phyloP scores from a whole-genome alignment of 2,888 invertebrate species.

The Aricia artaxerxes region DNA sequence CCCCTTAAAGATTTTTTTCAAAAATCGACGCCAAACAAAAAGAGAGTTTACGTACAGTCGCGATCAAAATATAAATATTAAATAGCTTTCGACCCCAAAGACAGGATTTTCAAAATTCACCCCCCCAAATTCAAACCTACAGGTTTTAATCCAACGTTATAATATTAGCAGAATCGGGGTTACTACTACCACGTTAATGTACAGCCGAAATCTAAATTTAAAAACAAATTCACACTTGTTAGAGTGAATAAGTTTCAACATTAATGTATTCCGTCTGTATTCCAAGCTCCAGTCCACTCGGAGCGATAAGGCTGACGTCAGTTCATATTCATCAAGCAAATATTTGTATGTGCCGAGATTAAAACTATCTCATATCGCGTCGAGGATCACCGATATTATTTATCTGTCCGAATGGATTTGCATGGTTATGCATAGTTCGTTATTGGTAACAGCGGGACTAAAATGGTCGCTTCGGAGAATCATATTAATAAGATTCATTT shows the following conservation, averaged over 20 bases:
- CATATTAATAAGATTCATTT: too few species aligned
- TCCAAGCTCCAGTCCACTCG: not conserved
- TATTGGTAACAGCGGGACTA: too few species aligned
- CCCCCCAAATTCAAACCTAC: too few species aligned
- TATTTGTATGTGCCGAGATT: conserved; percentile 20
- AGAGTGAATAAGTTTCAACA: not conserved
- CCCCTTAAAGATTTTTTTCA: not conserved
- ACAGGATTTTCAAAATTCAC: too few species aligned
- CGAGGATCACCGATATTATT: not conserved
- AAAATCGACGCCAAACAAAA: not conserved
- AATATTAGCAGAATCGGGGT: not conserved
- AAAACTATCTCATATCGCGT: conserved; percentile 15
- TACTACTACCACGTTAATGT: not conserved
- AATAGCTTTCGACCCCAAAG: too few species aligned
- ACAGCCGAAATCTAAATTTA: not conserved
- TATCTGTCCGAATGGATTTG: not conserved
- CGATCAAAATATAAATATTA: too few species aligned
- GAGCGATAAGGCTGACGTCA: conserved; percentile 2
- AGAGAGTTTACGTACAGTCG: too few species aligned
- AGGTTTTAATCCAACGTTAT: too few species aligned
- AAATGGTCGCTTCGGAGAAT: too few species aligned
- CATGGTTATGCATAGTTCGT: not conserved
- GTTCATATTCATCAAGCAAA: conserved; percentile 17
- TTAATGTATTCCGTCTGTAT: conserved; percentile 4
- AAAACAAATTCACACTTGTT: not conserved